phyloP scores from a whole-genome alignment of 2,797 vertebrate species.

The Cuniculus paca region DNA sequence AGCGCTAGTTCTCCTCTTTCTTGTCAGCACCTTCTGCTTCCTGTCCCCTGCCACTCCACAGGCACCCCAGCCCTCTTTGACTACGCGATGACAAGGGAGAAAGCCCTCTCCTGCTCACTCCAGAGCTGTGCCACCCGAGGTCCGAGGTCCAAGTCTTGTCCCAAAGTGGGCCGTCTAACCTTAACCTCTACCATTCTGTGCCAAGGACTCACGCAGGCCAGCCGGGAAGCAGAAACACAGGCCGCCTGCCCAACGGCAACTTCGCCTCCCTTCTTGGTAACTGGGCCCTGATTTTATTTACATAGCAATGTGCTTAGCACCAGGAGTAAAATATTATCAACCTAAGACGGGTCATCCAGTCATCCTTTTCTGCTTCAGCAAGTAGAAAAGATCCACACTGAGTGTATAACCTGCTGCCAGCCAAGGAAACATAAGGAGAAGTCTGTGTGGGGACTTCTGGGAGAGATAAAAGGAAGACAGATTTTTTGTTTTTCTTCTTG shows the following conservation, averaged over 20 bases:
- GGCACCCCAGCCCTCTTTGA: not conserved
- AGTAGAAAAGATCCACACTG: fast-evolving
- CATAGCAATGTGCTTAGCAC: not conserved
- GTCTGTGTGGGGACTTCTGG: not conserved
- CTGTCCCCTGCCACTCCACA: not conserved
- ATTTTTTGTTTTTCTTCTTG: not conserved
- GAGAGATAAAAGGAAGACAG: not conserved
- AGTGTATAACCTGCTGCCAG: not conserved
- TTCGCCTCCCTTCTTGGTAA: not conserved
- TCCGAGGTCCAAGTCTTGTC: not conserved
- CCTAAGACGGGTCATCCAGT: not conserved
- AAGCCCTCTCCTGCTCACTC: not conserved
- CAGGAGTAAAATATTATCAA: not conserved
- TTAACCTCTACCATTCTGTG: not conserved
- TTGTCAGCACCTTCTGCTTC: not conserved
- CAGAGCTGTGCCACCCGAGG: not conserved
- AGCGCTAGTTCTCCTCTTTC: too few species aligned
- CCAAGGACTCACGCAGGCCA: not conserved
- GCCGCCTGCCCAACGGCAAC: not conserved
- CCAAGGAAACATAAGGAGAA: not conserved
- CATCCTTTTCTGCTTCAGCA: not conserved
- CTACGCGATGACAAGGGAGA: not conserved
- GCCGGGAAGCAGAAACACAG: not conserved
- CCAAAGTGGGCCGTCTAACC: not conserved
- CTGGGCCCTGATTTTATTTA: not conserved